Conservation (phyloP, 1,140 invertebrate species). For the Apis cerana region DNA sequence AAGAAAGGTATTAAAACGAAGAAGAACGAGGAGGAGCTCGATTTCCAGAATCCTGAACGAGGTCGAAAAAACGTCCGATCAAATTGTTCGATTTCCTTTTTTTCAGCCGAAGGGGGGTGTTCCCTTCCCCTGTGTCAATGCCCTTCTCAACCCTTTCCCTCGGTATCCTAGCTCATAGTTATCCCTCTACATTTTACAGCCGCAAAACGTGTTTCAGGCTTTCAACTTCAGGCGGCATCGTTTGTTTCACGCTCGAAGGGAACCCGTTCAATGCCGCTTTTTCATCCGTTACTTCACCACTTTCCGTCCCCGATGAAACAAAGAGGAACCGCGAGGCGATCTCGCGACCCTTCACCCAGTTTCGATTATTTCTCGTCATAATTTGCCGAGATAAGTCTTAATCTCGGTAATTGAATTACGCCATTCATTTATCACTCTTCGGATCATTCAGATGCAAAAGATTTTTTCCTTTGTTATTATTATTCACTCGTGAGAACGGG, state of each 20-base stretch:
- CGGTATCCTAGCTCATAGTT: not conserved
- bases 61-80: constrained; percentile 29
- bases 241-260: constrained; percentile 34
- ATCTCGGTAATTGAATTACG: constrained; percentile 21
- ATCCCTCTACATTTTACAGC: not conserved
- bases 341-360: not conserved
- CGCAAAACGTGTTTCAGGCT: constrained; percentile 41
- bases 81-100: constrained; percentile 50
- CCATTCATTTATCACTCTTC: not conserved
- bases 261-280: constrained; percentile 7
- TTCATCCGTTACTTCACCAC: not conserved
- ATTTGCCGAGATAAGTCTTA: not conserved
- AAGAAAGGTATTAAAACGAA: too few species aligned
- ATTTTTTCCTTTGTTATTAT: not conserved
- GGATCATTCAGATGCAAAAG: not conserved
- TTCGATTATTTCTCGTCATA: not conserved
- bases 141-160: constrained; percentile 24
- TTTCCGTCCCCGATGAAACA: too few species aligned
- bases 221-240: constrained; percentile 33
- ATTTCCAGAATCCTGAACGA: not conserved
- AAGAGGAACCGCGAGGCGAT: not conserved
- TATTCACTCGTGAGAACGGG: not conserved
- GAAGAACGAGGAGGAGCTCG: not conserved
- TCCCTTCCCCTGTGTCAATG: constrained; percentile 28
- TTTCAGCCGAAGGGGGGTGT: constrained; percentile 11